Evolutionary conservation across 2,797 vertebrate species (phyloP).

Genomic region (Falco novaeseelandiae): DNA sequence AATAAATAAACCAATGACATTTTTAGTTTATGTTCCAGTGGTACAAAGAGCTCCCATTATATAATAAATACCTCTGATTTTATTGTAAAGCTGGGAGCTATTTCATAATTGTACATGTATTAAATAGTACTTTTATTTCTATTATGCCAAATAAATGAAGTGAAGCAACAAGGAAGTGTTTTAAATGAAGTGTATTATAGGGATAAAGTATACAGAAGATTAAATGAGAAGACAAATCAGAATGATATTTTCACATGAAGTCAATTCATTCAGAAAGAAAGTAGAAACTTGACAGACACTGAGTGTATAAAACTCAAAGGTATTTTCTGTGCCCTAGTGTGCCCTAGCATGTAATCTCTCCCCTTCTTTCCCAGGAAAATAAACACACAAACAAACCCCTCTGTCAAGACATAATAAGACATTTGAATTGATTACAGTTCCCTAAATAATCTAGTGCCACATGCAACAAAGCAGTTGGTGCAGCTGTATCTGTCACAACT

Average conservation of each 20-base stretch:
- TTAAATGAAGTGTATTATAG: conserved; percentile 65
- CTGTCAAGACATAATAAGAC: background rate
- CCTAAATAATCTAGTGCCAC: background rate
- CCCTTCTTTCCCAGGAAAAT: background rate
- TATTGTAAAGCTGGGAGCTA: conserved; percentile 51
- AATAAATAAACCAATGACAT: conserved; percentile 48
- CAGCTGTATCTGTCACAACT: background rate
- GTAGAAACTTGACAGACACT: background rate
- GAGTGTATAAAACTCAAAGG: background rate
- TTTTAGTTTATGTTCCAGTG: conserved; percentile 4
- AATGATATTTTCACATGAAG: conserved; percentile 3
- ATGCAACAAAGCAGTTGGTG: background rate
- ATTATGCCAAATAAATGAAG: conserved; percentile 72
- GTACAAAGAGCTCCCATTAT: conserved; percentile 26
- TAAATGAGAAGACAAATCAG: conserved; percentile 58
- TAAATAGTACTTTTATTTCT: conserved; percentile 68
- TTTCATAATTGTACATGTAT: conserved; percentile 49
- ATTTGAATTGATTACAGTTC: background rate
- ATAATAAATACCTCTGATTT: conserved; percentile 51
- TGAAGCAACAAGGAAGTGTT: conserved; percentile 62
- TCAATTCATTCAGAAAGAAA: background rate
- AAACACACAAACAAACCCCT: background rate
- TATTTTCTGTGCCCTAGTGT: background rate
- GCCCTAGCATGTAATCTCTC: background rate
- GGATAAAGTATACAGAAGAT: conserved; percentile 41